Conservation (phyloP, 1,140 invertebrate species). For the Meloidogyne exigua region DNA sequence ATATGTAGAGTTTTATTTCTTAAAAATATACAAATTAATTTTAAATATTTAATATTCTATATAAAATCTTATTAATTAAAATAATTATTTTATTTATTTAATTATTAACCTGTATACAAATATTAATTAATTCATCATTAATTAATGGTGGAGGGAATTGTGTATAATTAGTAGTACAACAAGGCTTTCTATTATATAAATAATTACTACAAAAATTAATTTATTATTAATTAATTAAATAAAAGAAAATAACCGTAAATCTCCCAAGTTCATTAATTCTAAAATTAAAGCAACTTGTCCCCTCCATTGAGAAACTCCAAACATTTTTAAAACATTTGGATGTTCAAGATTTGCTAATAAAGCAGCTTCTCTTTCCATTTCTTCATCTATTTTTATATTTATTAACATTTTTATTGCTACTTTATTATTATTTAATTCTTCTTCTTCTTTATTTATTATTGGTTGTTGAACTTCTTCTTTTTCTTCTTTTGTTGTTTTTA, state of each 20-base stretch:
- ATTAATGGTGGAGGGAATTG: conserved; percentile 49
- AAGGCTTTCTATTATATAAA: conserved; percentile 34
- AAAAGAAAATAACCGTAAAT: conserved; percentile 28
- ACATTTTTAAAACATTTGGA: conserved; percentile 46
- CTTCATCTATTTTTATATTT: conserved; percentile 36
- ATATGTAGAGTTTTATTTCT: no score
- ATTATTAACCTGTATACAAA: conserved; percentile 40
- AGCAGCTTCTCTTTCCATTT: conserved; percentile 54
- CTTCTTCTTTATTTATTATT: neutral
- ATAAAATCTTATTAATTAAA: no score
- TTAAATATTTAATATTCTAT: no score
- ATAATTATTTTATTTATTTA: no score
- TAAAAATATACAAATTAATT: no score
- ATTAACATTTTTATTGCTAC: conserved; percentile 49
- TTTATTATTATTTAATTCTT: neutral
- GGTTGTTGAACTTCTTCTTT: neutral
- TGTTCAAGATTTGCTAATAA: conserved; percentile 43
- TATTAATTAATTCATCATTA: conserved; percentile 40
- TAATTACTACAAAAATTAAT: conserved; percentile 33
- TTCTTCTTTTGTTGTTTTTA: neutral
- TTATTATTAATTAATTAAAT: neutral
- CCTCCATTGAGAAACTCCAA: conserved; percentile 35
- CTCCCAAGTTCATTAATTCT: conserved; percentile 48
- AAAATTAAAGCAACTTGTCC: conserved; percentile 39
- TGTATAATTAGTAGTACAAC: conserved; percentile 38